phyloP scores from a whole-genome alignment of 2,113 vertebrate genomes.

The Corydoras sp. region DNA sequence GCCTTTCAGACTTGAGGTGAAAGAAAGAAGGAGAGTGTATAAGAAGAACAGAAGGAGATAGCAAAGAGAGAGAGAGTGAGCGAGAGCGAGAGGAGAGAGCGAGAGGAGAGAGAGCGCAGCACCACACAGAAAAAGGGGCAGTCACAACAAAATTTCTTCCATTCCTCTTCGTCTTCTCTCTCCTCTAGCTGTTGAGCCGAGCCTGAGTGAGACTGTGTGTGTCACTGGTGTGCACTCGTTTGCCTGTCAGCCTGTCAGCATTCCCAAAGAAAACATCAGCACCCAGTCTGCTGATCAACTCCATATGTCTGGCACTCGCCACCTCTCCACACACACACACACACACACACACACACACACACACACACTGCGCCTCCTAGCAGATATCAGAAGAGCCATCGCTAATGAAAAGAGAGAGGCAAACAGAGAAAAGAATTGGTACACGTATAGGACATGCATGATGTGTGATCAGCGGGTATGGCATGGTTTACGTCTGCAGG shows the following conservation, averaged over 20 bases:
- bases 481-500: too few species aligned
- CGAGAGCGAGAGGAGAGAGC: constrained; percentile 50
- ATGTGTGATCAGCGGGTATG: constrained; percentile 2
- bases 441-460: constrained; percentile 38
- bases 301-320: constrained; percentile 70
- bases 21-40: constrained; percentile 47
- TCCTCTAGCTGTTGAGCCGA: constrained; percentile 48
- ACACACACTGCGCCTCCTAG: constrained; percentile 52
- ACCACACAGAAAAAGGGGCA: constrained; percentile 50
- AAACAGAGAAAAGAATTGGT: constrained; percentile 49
- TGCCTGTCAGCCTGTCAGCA: constrained; percentile 75
- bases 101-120: constrained; percentile 28
- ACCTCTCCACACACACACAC: constrained; percentile 51
- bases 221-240: constrained; percentile 65
- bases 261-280: constrained; percentile 75
- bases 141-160: constrained; percentile 49
- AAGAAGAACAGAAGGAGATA: constrained; percentile 47
- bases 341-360: constrained; percentile 51
- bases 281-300: constrained; percentile 71
- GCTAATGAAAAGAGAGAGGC: constrained; percentile 62
- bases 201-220: constrained; percentile 66
- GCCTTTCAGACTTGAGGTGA: constrained; percentile 24
- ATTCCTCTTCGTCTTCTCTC: constrained; percentile 52
- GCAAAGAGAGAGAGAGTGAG: constrained; percentile 45
- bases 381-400: constrained; percentile 69